Percentiles rank a stretch among this genome's conserved stretches.
phyloP scores from a whole-genome alignment of 2,797 vertebrate species.

The Pampus argenteus region DNA sequence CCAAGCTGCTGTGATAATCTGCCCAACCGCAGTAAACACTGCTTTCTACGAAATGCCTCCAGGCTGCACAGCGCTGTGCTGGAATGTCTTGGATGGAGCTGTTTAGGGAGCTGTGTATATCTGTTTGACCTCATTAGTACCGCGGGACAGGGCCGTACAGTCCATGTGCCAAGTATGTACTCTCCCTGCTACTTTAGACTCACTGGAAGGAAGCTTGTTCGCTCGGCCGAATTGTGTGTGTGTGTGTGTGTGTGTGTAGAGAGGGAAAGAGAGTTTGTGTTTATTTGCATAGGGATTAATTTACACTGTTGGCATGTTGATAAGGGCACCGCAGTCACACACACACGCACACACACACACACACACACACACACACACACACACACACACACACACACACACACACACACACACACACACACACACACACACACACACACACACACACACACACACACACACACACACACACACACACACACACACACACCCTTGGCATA shows the following conservation, averaged over 20 bases:
- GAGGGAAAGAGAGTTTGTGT: conserved; percentile 47
- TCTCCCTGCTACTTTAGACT: conserved; percentile 46
- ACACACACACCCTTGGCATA: conserved; percentile 12
- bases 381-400: conserved; percentile 11
- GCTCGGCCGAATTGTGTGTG: no score
- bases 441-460: conserved; percentile 15
- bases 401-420: conserved; percentile 13
- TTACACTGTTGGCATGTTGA: conserved; percentile 63
- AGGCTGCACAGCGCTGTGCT: conserved; percentile 41
- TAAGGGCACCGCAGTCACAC: conserved; percentile 41
- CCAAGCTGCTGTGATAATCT: conserved; percentile 53
- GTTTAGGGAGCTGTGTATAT: conserved; percentile 64
- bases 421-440: no score
- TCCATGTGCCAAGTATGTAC: conserved; percentile 55
- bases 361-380: conserved; percentile 15
- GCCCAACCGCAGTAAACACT: conserved; percentile 47
- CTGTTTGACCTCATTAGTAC: conserved; percentile 79
- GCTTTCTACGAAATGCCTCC: conserved; percentile 46
- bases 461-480: conserved; percentile 9
- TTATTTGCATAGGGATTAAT: conserved; percentile 62
- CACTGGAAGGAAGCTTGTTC: conserved; percentile 47
- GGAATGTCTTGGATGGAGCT: conserved; percentile 63
- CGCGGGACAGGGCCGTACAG: conserved; percentile 38
- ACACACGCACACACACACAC: conserved; percentile 14
- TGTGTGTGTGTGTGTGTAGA: no score